A percentile compares a stretch with the other conserved stretches of the same genome.
Evolutionary conservation across 2,797 vertebrate genomes (phyloP).

Genomic region (Spatula clypeata): DNA sequence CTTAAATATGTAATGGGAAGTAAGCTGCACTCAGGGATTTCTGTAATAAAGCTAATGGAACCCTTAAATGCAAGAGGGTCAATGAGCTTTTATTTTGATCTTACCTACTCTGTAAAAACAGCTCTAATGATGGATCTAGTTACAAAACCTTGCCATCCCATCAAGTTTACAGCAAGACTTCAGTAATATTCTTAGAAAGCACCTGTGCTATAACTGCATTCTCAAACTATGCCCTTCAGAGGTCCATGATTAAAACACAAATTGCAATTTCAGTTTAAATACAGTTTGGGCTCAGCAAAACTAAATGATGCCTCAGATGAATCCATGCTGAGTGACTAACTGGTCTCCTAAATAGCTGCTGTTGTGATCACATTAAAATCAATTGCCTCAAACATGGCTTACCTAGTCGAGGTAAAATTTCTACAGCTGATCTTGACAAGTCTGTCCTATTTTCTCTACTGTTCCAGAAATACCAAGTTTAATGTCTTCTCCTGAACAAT

Average conservation of each 20-base stretch:
- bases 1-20: neutral
- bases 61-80: constrained; percentile 1
- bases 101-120: neutral
- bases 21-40: constrained; percentile 5
- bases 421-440: neutral
- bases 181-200: neutral
- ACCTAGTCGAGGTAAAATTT: neutral
- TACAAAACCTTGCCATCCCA: neutral
- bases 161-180: neutral
- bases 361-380: neutral
- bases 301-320: neutral
- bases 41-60: constrained; percentile 18
- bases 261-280: neutral
- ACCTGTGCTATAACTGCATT: neutral
- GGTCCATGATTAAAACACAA: neutral
- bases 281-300: neutral
- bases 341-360: neutral
- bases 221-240: neutral
- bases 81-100: neutral
- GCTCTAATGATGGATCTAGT: neutral
- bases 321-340: neutral
- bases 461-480: neutral
- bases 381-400: neutral
- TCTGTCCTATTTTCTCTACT: neutral
- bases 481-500: neutral